Evolutionary conservation across 2,797 vertebrate species (phyloP).

Genomic region (Eutrigla gurnardus): DNA sequence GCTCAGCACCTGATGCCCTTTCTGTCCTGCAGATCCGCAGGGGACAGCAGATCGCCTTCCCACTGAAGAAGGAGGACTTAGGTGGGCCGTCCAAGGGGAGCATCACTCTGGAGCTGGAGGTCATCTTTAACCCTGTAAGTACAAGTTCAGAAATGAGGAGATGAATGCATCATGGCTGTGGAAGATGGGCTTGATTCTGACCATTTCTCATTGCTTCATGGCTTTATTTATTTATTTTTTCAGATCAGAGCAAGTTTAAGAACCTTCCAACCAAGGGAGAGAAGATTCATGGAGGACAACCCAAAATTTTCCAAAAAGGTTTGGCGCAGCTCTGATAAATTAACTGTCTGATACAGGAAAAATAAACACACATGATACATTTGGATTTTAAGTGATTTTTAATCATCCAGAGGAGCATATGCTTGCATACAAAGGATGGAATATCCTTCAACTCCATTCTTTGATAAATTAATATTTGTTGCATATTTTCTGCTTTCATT

Average conservation of each 20-base stretch:
- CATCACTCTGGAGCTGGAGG: conserved; percentile 93
- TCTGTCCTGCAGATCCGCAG: conserved; percentile 87
- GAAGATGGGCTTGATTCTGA: conserved; percentile 36
- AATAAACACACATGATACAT: not conserved
- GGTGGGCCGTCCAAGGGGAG: conserved; percentile 90
- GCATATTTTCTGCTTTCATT: conserved; percentile 1
- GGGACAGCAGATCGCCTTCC: conserved; percentile 85
- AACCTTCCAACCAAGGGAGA: conserved; percentile 92
- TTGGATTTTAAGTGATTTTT: not conserved
- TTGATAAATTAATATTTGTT: not conserved
- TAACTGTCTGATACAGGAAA: not conserved
- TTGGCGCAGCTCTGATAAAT: conserved; percentile 17
- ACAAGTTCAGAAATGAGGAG: conserved; percentile 49
- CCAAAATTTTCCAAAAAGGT: conserved; percentile 99
- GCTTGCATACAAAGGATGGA: not conserved
- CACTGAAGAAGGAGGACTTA: conserved; percentile 93
- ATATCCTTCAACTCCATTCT: not conserved
- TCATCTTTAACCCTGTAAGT: conserved; percentile 97
- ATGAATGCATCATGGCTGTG: conserved; percentile 23
- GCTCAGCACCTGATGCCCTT: conserved; percentile 71
- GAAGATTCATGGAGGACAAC: conserved; percentile 89
- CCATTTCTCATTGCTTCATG: conserved; percentile 11
- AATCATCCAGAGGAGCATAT: not conserved
- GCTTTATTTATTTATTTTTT: not conserved
- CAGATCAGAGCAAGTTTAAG: conserved; percentile 92